Evolutionary conservation across 2,888 invertebrate genomes (phyloP), one percentile per base, ranked within the genome.

Genomic region (Nephrocerus scutellatus): DNA sequence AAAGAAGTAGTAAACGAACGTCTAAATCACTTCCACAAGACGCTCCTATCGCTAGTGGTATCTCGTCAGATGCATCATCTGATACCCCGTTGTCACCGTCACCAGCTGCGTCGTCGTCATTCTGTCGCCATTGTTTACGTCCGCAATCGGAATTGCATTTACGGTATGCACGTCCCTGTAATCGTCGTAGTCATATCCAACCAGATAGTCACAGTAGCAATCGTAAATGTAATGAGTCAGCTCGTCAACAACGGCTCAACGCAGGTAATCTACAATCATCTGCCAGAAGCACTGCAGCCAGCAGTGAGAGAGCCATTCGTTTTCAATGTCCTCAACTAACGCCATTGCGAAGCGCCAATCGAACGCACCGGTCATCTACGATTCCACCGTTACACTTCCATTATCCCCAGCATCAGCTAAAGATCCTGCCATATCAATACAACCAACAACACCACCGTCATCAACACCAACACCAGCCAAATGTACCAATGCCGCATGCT

Each of bases 301-400:
- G 55, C 55, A 65, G 57, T 44, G 62, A 57, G 49, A 55, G 59
- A 49, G 66, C 63, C 15, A 62, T 62, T 43, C 57, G 62, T 30
- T 63, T 63, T 37, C 63, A 63, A 28, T 63, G 64, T 36, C 63
- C 62, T 32, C 64, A 63, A 47, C 63, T 63, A 39, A 62, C 61
- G 14, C 61, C 62, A 32, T 61, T 54, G n/a, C n/a, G n/a, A n/a
- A n/a, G n/a, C n/a, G n/a, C n/a, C n/a, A n/a, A n/a, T n/a, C n/a
- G n/a, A n/a, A n/a, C n/a, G n/a, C n/a, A n/a, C n/a, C n/a, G n/a
- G n/a, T n/a, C n/a, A n/a, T n/a, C 12, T 20, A 26, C 25, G 25
- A 13, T 31, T n/a, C 60, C 58, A 34, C 51, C 59, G 24, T 46
- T 61, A 52, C 62, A 62, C 38, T 63, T 63, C 28, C 62, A 62